Base-by-base conservation (phyloP, 2,797 vertebrate genomes). In the Percopsis omiscomaycus region DNA sequence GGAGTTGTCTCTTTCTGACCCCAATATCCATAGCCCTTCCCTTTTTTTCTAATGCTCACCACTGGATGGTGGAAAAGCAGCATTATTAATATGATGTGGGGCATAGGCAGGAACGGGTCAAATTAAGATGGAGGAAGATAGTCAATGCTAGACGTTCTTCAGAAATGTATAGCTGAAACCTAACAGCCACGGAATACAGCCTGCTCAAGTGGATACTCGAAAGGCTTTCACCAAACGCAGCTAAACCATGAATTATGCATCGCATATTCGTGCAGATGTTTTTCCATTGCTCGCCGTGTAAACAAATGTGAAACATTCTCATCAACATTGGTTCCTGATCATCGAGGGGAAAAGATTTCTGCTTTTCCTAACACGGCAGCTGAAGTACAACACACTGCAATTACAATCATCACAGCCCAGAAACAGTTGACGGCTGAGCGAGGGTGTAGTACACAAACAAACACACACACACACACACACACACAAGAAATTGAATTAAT, bases 221-320 rank as follows among this genome's bases (percentile, higher is more conserved):
- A 22, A 64, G 49, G 10, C 42, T 52, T 59, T 48, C 55, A 12
- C 57, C 56, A 51, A 2, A 29, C 15, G 13, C 22, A 1, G 14
- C 27, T 28, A 52, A 64, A 64, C 59, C 2, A 61, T 77, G 47
- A 78, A 79, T 81, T 45, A 75, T 74, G 47, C 42, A 78, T 67
- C 22, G 69, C 29, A 46, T 42, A 54, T 15, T 45, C 14, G 58
- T 62, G 10, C 5, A 57, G 14, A 55, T 51, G 61, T 52, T 50
- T 50, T 22, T 15, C 22, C 11, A 42, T 15, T 64, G 65, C 14
- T 28, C 6, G 10, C 49, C 27, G n/a, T 47, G 42, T 67, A n/a
- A 55, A 71, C 13, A 49, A 53, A 44, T 71, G 13, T 11, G 61
- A 55, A 78, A 51, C 13, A 32, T 64, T 52, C 48, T 52, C 30